Base-by-base conservation (phyloP, 2,888 invertebrate genomes). In the Spilarctia lutea region DNA sequence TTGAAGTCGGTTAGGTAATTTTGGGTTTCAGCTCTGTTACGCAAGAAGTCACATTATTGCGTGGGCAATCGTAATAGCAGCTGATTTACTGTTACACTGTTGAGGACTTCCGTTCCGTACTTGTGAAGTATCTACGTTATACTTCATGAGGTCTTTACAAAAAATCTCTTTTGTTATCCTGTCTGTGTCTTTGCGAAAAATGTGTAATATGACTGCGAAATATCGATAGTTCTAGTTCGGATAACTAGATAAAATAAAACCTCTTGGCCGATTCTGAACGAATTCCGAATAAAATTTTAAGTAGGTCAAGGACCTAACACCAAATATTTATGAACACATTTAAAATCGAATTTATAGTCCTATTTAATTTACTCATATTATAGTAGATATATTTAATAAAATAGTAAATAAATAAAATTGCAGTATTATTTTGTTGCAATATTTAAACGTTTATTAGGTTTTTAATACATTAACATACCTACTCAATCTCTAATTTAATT, bases 101-200 rank as follows among this genome's bases (percentile, higher is more conserved):
- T 30, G 63, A 63, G 63, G 30, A 63, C 63, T 63, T 63, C 63
- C 63, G 30, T 63, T 63, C 16, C 13, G 30, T 30, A 63, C 63
- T 27, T 63, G 27, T 63, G 30, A 63, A 63, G 30, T 30, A 6
- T 56, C 18, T 63, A 18, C 16, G 27, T 27, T 27, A 56, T 30
- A 30, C 74, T 60, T n/a, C 68, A 72, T 63, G 7, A 63, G 18
- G 27, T 16, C 18, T 63, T 30, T 27, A 63, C 63, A 60, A 60
- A 60, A 39, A 63, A 16, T 27, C n/a, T 7, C 2, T 3, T 13
- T 11, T 27, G 11, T 60, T 27, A 13, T 27, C 56, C 13, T 60
- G 13, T 60, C 56, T 56, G 4, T 24, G 20, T 52, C 27, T 60
- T 60, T n/a, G 13, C 13, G 10, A 60, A 30, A 60, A 27, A 56